Percentiles rank a stretch among this genome's conserved stretches.
Conservation (phyloP, 2,797 vertebrate species). For the Balearica regulorum region DNA sequence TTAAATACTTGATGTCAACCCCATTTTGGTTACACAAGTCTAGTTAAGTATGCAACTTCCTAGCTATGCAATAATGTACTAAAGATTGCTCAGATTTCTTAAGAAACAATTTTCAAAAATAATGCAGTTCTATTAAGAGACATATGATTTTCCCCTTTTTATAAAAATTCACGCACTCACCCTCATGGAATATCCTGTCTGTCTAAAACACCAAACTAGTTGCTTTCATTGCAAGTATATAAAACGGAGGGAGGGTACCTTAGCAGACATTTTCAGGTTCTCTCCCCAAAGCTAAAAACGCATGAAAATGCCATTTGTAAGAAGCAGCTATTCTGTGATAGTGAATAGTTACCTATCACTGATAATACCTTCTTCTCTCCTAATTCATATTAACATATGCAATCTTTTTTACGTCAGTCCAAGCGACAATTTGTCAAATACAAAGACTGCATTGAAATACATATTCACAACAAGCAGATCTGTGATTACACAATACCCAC, state of each 20-base stretch:
- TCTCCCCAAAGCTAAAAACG: neutral
- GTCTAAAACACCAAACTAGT: neutral
- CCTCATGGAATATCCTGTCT: neutral
- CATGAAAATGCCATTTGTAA: neutral
- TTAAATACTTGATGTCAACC: neutral
- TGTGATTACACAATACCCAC: neutral
- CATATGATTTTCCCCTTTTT: fast-evolving
- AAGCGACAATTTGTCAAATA: neutral
- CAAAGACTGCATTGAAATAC: neutral
- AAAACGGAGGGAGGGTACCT: neutral
- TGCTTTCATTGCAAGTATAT: neutral
- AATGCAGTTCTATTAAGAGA: neutral
- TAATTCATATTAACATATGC: neutral
- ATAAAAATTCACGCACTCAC: fast-evolving
- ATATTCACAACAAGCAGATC: neutral
- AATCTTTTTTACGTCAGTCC: neutral
- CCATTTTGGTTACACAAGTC: neutral
- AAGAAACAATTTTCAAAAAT: neutral
- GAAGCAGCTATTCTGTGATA: neutral
- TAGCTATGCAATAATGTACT: neutral
- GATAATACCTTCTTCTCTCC: neutral
- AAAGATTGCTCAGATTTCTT: neutral
- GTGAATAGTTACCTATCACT: neutral
- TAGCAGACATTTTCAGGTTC: neutral
- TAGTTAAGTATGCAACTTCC: neutral